Conservation (phyloP, 2,797 vertebrate genomes). For the Arnoldichthys spilopterus region DNA sequence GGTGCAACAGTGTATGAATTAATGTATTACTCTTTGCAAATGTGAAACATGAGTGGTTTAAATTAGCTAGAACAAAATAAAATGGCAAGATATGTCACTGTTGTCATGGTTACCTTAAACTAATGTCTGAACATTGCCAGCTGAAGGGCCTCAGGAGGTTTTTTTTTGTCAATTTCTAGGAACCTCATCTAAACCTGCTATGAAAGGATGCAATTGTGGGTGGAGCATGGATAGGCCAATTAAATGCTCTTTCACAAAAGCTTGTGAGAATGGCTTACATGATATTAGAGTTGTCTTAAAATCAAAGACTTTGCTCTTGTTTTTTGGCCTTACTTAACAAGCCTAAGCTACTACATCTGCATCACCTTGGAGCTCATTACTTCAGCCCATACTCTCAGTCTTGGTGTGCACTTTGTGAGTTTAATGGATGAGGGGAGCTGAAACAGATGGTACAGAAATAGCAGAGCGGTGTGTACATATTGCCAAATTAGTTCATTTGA, state of each 20-base stretch:
- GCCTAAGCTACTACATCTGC: neutral
- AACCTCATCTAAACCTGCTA: neutral
- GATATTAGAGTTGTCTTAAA: too few relatives aligned
- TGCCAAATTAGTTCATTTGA: conserved; percentile 24
- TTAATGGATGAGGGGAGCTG: conserved; percentile 21
- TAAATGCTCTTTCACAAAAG: neutral
- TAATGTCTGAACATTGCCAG: neutral
- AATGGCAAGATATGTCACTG: neutral
- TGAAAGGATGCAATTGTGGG: neutral
- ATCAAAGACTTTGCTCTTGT: neutral
- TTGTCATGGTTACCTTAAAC: neutral
- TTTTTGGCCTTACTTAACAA: conserved; percentile 1
- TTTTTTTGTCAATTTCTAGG: neutral
- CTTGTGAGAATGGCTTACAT: neutral
- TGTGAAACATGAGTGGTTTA: too few relatives aligned
- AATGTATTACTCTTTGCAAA: too few relatives aligned
- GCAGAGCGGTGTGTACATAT: conserved; percentile 30
- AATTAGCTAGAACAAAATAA: neutral
- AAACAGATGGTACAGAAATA: conserved; percentile 31
- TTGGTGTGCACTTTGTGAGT: conserved; percentile 17
- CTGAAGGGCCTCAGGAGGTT: neutral
- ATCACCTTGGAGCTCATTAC: conserved; percentile 19
- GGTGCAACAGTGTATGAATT: too few relatives aligned
- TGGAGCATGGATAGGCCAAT: neutral
- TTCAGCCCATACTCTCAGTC: neutral